These are phyloP conservation scores for Calypte anna DNA, from an alignment of 2,113 vertebrate genomes.

Conservation along the genomic window DNA sequence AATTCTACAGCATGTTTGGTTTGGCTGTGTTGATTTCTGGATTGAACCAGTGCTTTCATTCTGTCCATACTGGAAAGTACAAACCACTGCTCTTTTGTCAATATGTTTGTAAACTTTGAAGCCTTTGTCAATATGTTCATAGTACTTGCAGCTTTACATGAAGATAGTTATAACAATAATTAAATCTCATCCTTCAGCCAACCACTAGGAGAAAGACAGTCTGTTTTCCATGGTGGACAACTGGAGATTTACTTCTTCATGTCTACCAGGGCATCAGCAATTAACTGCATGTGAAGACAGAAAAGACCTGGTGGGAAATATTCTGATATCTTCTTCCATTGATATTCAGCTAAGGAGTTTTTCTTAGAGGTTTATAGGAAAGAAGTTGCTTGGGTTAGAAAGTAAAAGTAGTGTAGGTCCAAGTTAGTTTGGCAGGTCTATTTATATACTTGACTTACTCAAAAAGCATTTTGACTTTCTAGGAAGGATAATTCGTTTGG, in stretches of 20 bases:
- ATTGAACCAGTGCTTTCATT: neutral
- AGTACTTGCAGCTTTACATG: neutral
- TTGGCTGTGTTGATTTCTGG: neutral
- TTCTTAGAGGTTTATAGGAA: neutral
- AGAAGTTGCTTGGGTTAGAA: neutral
- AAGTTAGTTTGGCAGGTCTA: neutral
- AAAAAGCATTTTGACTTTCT: neutral
- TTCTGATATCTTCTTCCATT: neutral
- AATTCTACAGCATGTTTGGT: neutral
- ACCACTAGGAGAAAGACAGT: neutral
- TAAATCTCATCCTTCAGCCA: neutral
- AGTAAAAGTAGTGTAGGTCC: neutral
- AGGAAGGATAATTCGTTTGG: neutral
- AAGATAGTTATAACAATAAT: neutral
- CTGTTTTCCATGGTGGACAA: neutral
- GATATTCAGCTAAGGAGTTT: neutral
- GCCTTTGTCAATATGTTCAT: neutral
- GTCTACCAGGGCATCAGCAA: rapidly evolving
- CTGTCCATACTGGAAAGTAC: rapidly evolving
- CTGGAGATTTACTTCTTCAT: neutral
- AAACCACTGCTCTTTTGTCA: neutral
- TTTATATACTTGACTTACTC: neutral
- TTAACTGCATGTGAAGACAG: neutral
- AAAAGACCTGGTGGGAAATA: neutral
- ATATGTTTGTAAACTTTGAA: neutral